A percentile compares a stretch with the other conserved stretches of the same genome.
Evolutionary conservation across 1,140 invertebrate genomes (phyloP).

Genomic region (Calliopsis andreniformis): DNA sequence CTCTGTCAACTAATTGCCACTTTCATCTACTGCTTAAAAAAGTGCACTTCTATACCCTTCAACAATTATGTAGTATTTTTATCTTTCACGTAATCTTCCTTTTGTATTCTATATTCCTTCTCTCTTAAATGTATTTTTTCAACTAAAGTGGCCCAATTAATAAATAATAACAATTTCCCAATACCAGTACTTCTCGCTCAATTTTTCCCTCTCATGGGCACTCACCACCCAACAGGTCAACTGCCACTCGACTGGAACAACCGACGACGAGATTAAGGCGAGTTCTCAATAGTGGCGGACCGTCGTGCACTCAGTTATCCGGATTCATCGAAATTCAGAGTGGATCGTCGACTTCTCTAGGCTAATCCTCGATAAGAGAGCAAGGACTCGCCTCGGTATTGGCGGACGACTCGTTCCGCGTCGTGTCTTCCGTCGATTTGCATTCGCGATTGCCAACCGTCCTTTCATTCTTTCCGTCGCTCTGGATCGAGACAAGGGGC

Average conservation of each 20-base stretch:
- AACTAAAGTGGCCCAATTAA: too few relatives aligned
- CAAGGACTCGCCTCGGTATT: slow-evolving; percentile 42
- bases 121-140: too few relatives aligned
- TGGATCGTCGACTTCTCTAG: slow-evolving; percentile 39
- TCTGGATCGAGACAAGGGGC: background rate
- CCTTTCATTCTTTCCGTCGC: background rate
- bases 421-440: slow-evolving; percentile 43
- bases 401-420: slow-evolving; percentile 27
- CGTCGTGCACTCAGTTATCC: slow-evolving; percentile 59
- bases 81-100: too few relatives aligned
- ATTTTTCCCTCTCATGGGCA: slow-evolving; percentile 18
- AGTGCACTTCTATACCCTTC: too few relatives aligned
- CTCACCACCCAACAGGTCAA: slow-evolving; percentile 37
- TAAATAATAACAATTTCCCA: slow-evolving; percentile 26
- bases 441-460: slow-evolving; percentile 37
- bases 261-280: slow-evolving; percentile 66
- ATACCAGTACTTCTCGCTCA: background rate
- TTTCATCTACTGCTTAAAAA: too few relatives aligned
- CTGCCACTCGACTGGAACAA: slow-evolving; percentile 57
- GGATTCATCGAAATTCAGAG: slow-evolving; percentile 68
- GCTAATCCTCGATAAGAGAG: slow-evolving; percentile 63
- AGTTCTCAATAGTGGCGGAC: slow-evolving; percentile 64
- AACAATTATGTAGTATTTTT: too few relatives aligned
- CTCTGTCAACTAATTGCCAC: too few relatives aligned
- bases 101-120: too few relatives aligned